These are phyloP conservation scores for Pteropus rufus DNA, from an alignment of 2,797 vertebrate genomes.

Conservation along the genomic window DNA sequence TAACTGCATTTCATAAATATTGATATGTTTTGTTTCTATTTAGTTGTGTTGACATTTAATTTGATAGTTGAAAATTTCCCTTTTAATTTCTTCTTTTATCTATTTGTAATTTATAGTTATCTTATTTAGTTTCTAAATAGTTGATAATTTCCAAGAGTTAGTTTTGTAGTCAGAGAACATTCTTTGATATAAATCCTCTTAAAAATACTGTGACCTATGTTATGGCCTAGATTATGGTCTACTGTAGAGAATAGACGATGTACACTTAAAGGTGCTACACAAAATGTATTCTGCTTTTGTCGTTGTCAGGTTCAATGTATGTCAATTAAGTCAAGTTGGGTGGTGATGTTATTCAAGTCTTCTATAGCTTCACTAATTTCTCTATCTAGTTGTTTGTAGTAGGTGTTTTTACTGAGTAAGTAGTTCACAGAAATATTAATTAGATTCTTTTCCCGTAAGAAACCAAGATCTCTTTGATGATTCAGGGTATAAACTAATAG, in stretches of 20 bases:
- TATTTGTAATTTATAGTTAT: background rate
- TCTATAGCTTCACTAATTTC: background rate
- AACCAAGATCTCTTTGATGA: background rate
- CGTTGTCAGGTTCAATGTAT: background rate
- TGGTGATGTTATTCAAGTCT: background rate
- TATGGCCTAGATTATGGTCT: background rate
- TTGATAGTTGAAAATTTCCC: background rate
- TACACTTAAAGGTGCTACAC: background rate
- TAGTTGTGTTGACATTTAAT: background rate
- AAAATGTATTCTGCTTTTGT: background rate
- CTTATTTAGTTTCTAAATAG: background rate
- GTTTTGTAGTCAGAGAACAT: background rate
- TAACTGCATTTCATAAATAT: background rate
- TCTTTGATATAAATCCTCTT: background rate
- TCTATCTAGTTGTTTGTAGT: background rate
- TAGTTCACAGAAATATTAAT: background rate
- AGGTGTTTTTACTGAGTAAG: background rate
- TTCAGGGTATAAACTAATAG: background rate
- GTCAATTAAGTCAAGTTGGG: background rate
- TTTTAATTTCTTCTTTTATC: background rate
- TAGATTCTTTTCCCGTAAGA: background rate
- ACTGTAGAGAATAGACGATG: background rate
- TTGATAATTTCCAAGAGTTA: background rate
- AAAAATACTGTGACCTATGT: background rate
- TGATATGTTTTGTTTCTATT: background rate